A percentile compares a stretch with the other conserved stretches of the same genome.
phyloP scores from a whole-genome alignment of 2,113 vertebrate genomes.

The Ctenomys sociabilis region DNA sequence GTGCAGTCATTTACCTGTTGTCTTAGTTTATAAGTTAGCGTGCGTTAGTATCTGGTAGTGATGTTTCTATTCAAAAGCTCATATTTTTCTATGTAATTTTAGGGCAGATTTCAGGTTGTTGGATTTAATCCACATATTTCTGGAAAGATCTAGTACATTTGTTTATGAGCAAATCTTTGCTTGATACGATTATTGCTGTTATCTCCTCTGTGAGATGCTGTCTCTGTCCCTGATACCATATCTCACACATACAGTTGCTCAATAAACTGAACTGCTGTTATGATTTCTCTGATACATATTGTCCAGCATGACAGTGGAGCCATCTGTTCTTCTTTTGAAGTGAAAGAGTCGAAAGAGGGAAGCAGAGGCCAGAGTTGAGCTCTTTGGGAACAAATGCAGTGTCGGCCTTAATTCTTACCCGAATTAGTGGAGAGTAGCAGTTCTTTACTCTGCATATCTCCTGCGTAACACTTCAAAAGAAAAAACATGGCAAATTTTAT shows the following conservation, averaged over 20 bases:
- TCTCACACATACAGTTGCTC: background rate
- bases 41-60: background rate
- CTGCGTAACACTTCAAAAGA: background rate
- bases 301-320: background rate
- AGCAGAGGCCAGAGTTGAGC: background rate
- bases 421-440: background rate
- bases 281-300: background rate
- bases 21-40: background rate
- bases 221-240: background rate
- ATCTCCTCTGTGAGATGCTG: background rate
- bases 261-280: background rate
- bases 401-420: background rate
- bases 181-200: background rate
- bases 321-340: background rate
- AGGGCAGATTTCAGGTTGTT: background rate
- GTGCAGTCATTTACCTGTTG: background rate
- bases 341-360: background rate
- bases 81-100: background rate
- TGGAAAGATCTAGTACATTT: constrained; percentile 1
- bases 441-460: background rate
- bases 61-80: background rate
- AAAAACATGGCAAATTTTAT: background rate
- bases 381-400: background rate
- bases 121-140: background rate
- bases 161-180: background rate